A percentile compares a stretch with the other conserved stretches of the same genome.
These are phyloP conservation scores for Pterophyllum scalare DNA, from an alignment of 2,113 vertebrate species.

Conservation along the genomic window DNA sequence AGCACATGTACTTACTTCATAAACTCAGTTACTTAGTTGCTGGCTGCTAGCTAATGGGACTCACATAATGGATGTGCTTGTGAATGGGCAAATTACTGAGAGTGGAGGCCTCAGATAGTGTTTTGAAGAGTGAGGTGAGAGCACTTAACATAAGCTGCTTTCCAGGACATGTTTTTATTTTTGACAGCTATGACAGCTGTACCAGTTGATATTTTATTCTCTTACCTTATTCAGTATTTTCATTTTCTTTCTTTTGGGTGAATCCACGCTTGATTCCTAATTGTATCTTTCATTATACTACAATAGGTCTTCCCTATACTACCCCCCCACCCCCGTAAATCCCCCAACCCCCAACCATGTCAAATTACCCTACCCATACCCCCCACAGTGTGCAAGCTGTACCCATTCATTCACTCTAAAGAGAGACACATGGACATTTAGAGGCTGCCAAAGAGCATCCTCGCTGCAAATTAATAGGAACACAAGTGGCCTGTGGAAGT, in stretches of 20 bases:
- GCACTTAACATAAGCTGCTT: conserved; percentile 6
- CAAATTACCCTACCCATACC: conserved; percentile 57
- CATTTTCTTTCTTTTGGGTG: not conserved
- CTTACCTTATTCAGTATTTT: not conserved
- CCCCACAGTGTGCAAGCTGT: conserved; percentile 71
- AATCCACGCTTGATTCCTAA: not conserved
- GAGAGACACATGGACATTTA: conserved; percentile 65
- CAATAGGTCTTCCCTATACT: conserved; percentile 34
- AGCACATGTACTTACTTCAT: conserved; percentile 28
- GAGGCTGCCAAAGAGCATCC: conserved; percentile 67
- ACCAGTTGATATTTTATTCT: not conserved
- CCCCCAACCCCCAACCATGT: conserved; percentile 50
- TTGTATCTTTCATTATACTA: conserved; percentile 19
- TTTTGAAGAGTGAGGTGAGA: not conserved
- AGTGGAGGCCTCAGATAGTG: conserved; percentile 15
- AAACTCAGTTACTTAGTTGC: conserved; percentile 26
- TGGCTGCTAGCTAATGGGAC: conserved; percentile 15
- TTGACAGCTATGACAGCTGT: rapidly evolving
- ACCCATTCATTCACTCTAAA: conserved; percentile 67
- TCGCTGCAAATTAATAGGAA: conserved; percentile 67
- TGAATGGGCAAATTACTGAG: conserved; percentile 3
- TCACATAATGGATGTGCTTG: not conserved
- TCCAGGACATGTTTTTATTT: conserved; percentile 28
- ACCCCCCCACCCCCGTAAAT: conserved; percentile 9
- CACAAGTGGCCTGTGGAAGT: conserved; percentile 68